Conservation (phyloP, 1,140 invertebrate species). For the Anadara kagoshimensis region DNA sequence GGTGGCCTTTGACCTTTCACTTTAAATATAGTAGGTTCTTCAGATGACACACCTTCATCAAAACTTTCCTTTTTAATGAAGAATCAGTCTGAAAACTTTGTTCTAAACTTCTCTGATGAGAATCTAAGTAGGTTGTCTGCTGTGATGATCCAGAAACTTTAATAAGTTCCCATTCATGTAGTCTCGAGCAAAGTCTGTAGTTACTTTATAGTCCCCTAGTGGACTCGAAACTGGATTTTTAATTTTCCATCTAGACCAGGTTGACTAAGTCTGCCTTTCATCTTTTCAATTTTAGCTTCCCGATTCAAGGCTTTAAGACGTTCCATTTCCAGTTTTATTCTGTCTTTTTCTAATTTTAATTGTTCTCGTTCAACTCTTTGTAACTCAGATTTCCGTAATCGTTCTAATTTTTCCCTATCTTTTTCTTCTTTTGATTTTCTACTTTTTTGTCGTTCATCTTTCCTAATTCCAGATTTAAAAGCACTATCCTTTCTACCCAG, state of each 20-base stretch:
- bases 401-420: conserved; percentile 59
- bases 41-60: conserved; percentile 3
- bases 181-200: conserved; percentile 88
- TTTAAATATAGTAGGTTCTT: not conserved
- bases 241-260: conserved; percentile 54
- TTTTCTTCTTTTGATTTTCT: conserved; percentile 63
- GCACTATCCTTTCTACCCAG: conserved; percentile 49
- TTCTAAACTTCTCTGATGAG: conserved; percentile 51
- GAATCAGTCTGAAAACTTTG: conserved; percentile 21
- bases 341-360: conserved; percentile 79
- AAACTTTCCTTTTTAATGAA: conserved; percentile 24
- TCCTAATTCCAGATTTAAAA: conserved; percentile 32
- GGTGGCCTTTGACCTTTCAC: conserved; percentile 53
- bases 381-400: conserved; percentile 77
- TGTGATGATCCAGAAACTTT: conserved; percentile 56
- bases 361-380: conserved; percentile 80
- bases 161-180: conserved; percentile 92
- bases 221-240: conserved; percentile 57
- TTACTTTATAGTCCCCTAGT: conserved; percentile 77
- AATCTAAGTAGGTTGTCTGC: conserved; percentile 57
- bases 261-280: conserved; percentile 66
- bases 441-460: conserved; percentile 57
- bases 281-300: conserved; percentile 76
- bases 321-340: conserved; percentile 76
- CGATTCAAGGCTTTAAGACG: conserved; percentile 75